These are phyloP conservation scores for Phyllotreta cruciferae DNA, from an alignment of 2,888 invertebrate species.

Conservation along the genomic window DNA sequence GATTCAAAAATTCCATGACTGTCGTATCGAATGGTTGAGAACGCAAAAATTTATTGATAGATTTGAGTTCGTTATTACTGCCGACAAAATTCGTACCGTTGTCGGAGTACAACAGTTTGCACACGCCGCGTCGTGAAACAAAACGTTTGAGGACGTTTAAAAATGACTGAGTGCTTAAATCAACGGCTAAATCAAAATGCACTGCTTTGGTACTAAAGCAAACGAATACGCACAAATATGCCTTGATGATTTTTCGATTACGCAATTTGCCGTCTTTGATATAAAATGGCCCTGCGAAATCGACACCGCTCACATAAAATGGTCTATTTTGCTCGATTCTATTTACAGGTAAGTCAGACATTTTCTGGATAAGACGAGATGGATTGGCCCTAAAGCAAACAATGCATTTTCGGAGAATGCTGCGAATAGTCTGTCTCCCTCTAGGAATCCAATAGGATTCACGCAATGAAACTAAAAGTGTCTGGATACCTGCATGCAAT, in stretches of 20 bases:
- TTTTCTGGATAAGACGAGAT: slow-evolving; percentile 14
- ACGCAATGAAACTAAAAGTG: slow-evolving; percentile 20
- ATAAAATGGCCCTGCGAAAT: slow-evolving; percentile 35
- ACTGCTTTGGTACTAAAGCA: slow-evolving; percentile 38
- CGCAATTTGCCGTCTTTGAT: slow-evolving; percentile 37
- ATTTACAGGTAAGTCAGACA: slow-evolving; percentile 33
- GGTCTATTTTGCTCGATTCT: slow-evolving; percentile 33
- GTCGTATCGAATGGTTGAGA: not conserved
- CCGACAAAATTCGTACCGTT: not conserved
- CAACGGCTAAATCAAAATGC: slow-evolving; percentile 31
- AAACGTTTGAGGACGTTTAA: no score
- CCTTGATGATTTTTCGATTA: slow-evolving; percentile 34
- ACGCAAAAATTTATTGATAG: not conserved
- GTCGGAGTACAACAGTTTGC: not conserved
- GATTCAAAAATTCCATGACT: not conserved
- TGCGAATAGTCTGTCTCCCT: slow-evolving; percentile 29
- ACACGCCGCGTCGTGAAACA: no score
- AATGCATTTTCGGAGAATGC: slow-evolving; percentile 27
- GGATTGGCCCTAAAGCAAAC: slow-evolving; percentile 33
- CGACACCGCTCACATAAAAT: slow-evolving; percentile 35
- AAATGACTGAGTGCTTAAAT: slow-evolving; percentile 9
- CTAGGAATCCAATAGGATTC: slow-evolving; percentile 30
- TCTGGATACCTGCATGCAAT: slow-evolving; percentile 10
- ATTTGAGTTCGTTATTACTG: no score
- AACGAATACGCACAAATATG: slow-evolving; percentile 36